Conservation (phyloP, 2,797 vertebrate genomes). For the Jordanella pulchra region DNA sequence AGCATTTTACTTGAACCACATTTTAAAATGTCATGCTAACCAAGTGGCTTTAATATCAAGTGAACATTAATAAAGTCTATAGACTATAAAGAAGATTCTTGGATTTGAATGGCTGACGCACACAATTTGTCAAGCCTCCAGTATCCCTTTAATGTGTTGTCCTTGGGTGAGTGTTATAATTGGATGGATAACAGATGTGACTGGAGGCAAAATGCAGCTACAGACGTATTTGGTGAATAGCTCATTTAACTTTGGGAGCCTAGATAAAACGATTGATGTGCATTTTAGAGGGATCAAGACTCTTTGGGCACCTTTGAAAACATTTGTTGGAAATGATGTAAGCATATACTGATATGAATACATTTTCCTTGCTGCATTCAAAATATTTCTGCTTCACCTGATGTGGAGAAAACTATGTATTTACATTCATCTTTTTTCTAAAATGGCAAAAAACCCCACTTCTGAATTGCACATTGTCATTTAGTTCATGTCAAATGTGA, state of each 20-base stretch:
- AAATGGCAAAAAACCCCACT: background rate
- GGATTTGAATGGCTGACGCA: constrained; percentile 39
- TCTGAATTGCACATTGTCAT: background rate
- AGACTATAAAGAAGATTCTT: constrained; percentile 33
- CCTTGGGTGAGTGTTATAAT: constrained; percentile 60
- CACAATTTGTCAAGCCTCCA: constrained; percentile 51
- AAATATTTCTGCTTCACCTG: background rate
- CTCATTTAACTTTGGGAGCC: constrained; percentile 33
- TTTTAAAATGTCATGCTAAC: background rate
- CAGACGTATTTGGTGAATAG: constrained; percentile 31
- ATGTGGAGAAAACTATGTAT: background rate
- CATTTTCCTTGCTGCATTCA: background rate
- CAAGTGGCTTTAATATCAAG: constrained; percentile 24
- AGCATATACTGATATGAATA: background rate
- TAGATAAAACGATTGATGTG: constrained; percentile 28
- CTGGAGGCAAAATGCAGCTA: constrained; percentile 44
- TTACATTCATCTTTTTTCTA: background rate
- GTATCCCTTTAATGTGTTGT: constrained; percentile 59
- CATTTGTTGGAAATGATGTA: background rate
- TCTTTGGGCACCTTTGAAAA: constrained; percentile 3
- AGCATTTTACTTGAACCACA: background rate
- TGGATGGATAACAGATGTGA: constrained; percentile 56
- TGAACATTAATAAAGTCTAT: constrained; percentile 24
- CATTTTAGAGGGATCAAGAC: constrained; percentile 27
- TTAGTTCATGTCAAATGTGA: no score